Base-by-base conservation (phyloP, 1,140 invertebrate species). In the Leptinotarsa lineolata region DNA sequence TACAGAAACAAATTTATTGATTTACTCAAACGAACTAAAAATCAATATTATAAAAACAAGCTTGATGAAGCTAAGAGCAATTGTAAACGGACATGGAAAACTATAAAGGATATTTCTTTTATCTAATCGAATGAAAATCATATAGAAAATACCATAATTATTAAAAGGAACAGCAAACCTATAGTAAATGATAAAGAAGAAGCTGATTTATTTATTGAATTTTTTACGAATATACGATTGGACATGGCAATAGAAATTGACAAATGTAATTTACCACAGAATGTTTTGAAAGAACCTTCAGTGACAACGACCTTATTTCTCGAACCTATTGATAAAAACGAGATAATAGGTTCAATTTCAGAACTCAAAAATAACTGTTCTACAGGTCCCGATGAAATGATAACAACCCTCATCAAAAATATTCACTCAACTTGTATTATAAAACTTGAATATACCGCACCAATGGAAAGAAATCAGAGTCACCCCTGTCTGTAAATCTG, bases 381-480 rank as follows among this genome's bases (percentile, higher is more conserved):
- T 60, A 5, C 59, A 11, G 59, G 59, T 60, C 59, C 59, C 11
- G 48, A 54, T 16, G 48, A 16, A 54, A 54, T 11, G 20, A 60
- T n/a, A 60, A 11, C 59, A 60, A 6, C 59, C 59, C 59, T 60
- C 59, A 60, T 60, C n/a, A 60, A n/a, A 60, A 60, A 60, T 60
- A 60, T 60, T 60, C 59, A 60, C 59, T 21, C n/a, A 5, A 4
- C 5, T 60, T 8, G 5, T 6, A 8, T 60, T 8, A n/a, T 8
- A 60, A 60, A 60, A 60, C 59, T 60, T n/a, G n/a, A 60, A 60
- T 60, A 60, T 60, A 60, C 59, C 59, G 59, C 59, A 60, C 59
- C n/a, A 6, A 60, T 60, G 59, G n/a, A 60, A 60, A n/a, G 59
- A 60, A 60, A 8, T n/a, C n/a, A 60, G 59, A 60, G 59, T 60